Conservation (phyloP, 2,888 invertebrate species). For the Cylloceria caligata region DNA sequence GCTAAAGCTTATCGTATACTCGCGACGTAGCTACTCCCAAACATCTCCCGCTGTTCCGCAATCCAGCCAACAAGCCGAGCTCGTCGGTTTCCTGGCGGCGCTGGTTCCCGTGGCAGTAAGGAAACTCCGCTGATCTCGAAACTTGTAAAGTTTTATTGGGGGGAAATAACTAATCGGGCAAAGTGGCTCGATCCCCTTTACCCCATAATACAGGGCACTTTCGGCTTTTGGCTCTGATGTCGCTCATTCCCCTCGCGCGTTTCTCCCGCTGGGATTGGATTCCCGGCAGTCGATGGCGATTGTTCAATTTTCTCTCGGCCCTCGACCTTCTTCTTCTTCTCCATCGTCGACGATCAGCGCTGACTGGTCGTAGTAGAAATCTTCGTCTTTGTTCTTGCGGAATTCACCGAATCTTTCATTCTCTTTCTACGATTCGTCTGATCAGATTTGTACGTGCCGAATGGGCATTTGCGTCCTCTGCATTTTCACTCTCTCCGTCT, state of each 20-base stretch:
- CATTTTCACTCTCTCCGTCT: not conserved
- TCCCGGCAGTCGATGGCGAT: conserved; percentile 41
- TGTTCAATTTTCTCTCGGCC: conserved; percentile 50
- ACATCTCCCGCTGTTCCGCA: conserved; percentile 39
- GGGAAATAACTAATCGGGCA: conserved; percentile 53
- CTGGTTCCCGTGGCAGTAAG: conserved; percentile 10
- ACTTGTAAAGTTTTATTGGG: conserved; percentile 53
- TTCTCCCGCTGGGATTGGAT: conserved; percentile 28
- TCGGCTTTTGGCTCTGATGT: conserved; percentile 43
- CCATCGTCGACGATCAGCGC: not conserved
- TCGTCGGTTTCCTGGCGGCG: conserved; percentile 47
- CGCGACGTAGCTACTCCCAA: conserved; percentile 35
- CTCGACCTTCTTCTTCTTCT: conserved; percentile 8
- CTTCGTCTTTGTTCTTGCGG: conserved; percentile 23
- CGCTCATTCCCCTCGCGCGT: conserved; percentile 4
- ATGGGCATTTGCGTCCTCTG: not conserved
- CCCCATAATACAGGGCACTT: conserved; percentile 40
- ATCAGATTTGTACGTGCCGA: conserved; percentile 47
- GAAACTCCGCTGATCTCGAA: conserved; percentile 47
- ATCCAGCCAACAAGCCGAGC: conserved; percentile 28
- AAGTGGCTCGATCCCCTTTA: conserved; percentile 39
- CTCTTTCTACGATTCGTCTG: conserved; percentile 12
- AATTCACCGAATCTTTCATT: conserved; percentile 19
- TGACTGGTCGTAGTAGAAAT: conserved; percentile 10
- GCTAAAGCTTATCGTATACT: conserved; percentile 43